Evolutionary conservation across 1,140 invertebrate genomes (phyloP).

Genomic region (Dysdera silvatica): DNA sequence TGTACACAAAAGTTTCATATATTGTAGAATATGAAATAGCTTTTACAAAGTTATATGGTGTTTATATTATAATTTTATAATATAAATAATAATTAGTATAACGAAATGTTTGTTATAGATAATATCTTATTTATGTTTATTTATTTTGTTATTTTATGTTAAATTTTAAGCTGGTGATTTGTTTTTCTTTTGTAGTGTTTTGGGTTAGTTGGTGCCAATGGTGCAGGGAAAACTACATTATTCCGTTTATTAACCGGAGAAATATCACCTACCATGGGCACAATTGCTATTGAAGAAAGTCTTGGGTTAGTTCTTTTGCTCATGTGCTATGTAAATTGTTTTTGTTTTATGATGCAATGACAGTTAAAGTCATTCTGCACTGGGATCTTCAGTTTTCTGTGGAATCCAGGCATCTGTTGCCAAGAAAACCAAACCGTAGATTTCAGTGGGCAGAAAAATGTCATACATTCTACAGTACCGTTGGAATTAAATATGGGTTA

Average conservation of each 20-base stretch:
- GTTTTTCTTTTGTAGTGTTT: slow-evolving; percentile 39
- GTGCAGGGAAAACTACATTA: slow-evolving; percentile 72
- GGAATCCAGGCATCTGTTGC: no score
- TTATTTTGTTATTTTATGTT: neutral
- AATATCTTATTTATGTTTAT: neutral
- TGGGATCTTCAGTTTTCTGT: no score
- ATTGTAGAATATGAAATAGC: no score
- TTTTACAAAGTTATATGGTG: no score
- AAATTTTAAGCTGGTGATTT: no score
- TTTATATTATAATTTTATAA: no score
- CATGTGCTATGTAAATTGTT: neutral
- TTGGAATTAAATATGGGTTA: no score
- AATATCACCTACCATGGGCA: slow-evolving; percentile 57
- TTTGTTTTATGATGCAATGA: neutral
- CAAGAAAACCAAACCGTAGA: no score
- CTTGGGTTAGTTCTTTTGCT: neutral
- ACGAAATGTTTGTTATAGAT: neutral
- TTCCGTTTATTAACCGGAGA: slow-evolving; percentile 80
- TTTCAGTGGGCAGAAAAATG: no score
- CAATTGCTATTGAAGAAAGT: neutral
- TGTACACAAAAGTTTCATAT: no score
- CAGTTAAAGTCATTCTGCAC: neutral
- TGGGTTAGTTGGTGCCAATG: slow-evolving; percentile 43
- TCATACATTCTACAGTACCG: no score
- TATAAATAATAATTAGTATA: no score